These are phyloP conservation scores for Malurus alboscapulatus DNA, from an alignment of 2,113 vertebrate genomes.

Conservation along the genomic window DNA sequence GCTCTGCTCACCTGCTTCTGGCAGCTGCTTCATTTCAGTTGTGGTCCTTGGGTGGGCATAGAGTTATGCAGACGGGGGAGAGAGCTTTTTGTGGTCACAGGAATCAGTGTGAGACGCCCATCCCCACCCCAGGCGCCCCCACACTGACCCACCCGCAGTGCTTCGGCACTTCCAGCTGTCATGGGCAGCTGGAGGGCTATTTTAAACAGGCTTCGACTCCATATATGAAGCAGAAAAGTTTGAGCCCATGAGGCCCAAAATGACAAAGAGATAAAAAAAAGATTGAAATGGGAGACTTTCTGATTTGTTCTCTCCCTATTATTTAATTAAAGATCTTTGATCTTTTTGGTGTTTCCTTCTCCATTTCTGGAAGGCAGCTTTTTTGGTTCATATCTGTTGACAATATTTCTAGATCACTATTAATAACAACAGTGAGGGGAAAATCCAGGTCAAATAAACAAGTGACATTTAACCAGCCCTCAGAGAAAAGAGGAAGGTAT, in stretches of 20 bases:
- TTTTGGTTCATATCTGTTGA: neutral
- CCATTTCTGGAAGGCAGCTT: neutral
- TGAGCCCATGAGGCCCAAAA: neutral
- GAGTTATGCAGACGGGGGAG: neutral
- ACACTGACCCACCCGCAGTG: neutral
- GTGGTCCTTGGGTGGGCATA: neutral
- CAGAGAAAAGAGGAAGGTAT: neutral
- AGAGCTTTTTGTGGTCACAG: neutral
- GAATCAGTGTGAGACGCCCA: neutral
- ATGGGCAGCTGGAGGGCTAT: conserved; percentile 16
- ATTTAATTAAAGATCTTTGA: conserved; percentile 25
- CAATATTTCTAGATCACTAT: neutral
- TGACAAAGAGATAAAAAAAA: neutral
- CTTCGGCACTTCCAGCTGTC: neutral
- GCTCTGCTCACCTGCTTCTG: neutral
- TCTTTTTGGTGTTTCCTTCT: neutral
- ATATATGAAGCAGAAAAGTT: neutral
- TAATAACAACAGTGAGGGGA: neutral
- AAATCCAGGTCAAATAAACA: neutral
- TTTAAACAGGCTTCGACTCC: neutral
- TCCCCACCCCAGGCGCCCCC: neutral
- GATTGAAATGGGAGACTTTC: neutral
- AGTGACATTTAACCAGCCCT: neutral
- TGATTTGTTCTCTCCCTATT: neutral
- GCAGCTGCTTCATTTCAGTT: conserved; percentile 19